phyloP scores from a whole-genome alignment of 2,888 invertebrate species.

The Elegia similella region DNA sequence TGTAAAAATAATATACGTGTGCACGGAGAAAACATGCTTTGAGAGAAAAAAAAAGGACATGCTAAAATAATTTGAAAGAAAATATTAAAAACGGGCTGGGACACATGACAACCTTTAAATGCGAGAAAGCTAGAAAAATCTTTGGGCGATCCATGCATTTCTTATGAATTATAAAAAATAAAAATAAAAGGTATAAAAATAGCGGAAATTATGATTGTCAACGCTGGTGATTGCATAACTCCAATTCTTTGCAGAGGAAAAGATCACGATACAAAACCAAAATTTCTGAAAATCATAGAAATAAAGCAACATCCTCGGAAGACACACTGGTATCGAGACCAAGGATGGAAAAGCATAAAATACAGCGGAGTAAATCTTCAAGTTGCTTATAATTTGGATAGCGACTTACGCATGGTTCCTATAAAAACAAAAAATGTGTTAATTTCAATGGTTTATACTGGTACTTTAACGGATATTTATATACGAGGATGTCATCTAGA shows the following conservation, averaged over 20 bases:
- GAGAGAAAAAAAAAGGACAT: slow-evolving; percentile 43
- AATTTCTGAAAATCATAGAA: slow-evolving; percentile 33
- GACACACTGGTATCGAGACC: slow-evolving; percentile 47
- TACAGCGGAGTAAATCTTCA: slow-evolving; percentile 59
- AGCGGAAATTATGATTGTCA: not conserved
- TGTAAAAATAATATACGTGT: slow-evolving; percentile 47
- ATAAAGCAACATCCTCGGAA: slow-evolving; percentile 55
- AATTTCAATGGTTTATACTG: slow-evolving; percentile 5
- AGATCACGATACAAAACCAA: slow-evolving; percentile 36
- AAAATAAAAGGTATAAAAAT: not conserved
- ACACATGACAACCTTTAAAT: slow-evolving; percentile 32
- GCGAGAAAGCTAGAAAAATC: slow-evolving; percentile 47
- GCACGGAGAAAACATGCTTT: slow-evolving; percentile 70
- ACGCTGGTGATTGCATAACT: slow-evolving; percentile 40
- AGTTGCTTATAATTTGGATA: slow-evolving; percentile 64
- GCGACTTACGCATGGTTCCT: slow-evolving; percentile 82
- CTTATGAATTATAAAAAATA: slow-evolving; percentile 17
- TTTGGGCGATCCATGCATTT: slow-evolving; percentile 43
- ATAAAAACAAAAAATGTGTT: slow-evolving; percentile 69
- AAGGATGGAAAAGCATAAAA: slow-evolving; percentile 59
- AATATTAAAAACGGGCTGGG: slow-evolving; percentile 25
- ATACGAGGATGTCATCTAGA: not conserved
- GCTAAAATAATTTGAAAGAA: slow-evolving; percentile 36
- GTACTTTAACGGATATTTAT: not conserved
- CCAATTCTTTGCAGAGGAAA: slow-evolving; percentile 24